Evolutionary conservation across 2,113 vertebrate genomes (phyloP).

Genomic region (Phylloscopus trochiloides): DNA sequence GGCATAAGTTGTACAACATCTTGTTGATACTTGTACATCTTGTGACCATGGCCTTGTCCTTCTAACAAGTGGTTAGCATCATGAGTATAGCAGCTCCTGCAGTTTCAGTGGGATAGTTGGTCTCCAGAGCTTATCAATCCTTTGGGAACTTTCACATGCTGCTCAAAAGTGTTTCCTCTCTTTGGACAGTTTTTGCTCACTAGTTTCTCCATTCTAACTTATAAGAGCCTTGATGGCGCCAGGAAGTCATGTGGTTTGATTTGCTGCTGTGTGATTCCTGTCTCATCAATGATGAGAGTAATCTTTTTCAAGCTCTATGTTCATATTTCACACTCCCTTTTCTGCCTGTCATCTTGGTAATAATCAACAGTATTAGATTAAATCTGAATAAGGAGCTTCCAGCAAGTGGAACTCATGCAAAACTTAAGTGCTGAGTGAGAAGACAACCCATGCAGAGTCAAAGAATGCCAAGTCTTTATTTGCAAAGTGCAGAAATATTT

Average conservation of each 20-base stretch:
- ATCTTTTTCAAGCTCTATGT: background rate
- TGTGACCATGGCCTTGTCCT: background rate
- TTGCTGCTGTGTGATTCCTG: background rate
- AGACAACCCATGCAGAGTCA: background rate
- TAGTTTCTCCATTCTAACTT: background rate
- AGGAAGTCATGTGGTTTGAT: background rate
- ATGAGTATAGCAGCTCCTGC: background rate
- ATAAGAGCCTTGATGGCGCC: background rate
- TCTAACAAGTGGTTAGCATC: rapidly evolving
- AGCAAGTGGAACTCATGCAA: background rate
- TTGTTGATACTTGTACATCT: background rate
- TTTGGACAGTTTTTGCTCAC: background rate
- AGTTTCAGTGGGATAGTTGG: background rate
- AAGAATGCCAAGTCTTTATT: background rate
- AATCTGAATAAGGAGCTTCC: background rate
- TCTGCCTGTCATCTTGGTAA: background rate
- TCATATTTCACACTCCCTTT: background rate
- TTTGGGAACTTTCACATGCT: background rate
- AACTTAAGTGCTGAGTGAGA: background rate
- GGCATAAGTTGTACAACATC: background rate
- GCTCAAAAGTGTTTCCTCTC: background rate
- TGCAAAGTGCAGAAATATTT: background rate
- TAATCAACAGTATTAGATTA: background rate
- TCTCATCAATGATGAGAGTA: background rate
- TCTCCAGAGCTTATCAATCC: background rate